Conservation (phyloP, 23 tunicate species). For the Botrylloides violaceus region DNA sequence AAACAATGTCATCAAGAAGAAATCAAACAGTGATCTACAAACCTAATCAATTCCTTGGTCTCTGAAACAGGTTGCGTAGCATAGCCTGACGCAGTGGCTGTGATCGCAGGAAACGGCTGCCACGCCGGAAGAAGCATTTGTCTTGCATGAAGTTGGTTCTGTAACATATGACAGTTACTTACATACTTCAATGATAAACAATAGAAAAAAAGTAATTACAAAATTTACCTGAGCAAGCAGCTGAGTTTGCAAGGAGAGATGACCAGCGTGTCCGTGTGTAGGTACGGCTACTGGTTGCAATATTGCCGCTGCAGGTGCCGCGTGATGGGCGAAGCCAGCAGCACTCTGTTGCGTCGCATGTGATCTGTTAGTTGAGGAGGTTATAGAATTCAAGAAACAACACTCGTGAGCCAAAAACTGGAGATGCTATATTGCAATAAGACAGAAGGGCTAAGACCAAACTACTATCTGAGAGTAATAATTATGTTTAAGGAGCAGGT, state of each 20-base stretch:
- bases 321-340: conserved; percentile 13
- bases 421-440: too few species aligned
- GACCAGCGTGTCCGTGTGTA: conserved; percentile 34
- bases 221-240: conserved; percentile 58
- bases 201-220: background rate
- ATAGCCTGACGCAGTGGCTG: conserved; percentile 50
- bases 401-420: too few species aligned
- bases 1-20: too few species aligned
- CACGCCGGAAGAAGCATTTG: conserved; percentile 79
- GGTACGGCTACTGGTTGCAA: conserved; percentile 29
- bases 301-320: conserved; percentile 26
- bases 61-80: conserved; percentile 46
- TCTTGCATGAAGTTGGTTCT: conserved; percentile 37
- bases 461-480: too few species aligned
- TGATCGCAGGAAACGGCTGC: conserved; percentile 60
- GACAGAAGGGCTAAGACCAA: too few species aligned
- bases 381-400: too few species aligned
- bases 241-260: conserved; percentile 50
- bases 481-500: too few species aligned
- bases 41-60: conserved; percentile 25
- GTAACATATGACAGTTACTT: background rate
- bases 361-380: too few species aligned
- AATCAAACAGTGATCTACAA: too few species aligned
- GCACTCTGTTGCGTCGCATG: conserved; percentile 2
- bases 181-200: background rate